phyloP scores from a whole-genome alignment of 23 tunicate genomes.

The Styela clava region DNA sequence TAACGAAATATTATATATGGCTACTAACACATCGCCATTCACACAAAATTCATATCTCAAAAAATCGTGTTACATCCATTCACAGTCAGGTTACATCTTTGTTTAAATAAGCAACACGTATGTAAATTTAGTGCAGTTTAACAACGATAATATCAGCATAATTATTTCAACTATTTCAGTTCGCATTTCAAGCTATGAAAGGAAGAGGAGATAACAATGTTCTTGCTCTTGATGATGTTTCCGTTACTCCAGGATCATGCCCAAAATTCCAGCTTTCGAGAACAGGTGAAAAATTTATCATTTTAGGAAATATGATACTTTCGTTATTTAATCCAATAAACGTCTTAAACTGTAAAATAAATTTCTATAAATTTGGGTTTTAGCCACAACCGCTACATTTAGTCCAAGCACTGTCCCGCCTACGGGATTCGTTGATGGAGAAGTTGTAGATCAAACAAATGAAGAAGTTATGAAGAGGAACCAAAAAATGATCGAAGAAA shows the following conservation, averaged over 20 bases:
- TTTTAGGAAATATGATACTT: background rate
- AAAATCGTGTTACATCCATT: no score
- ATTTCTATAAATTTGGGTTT: no score
- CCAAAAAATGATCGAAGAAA: background rate
- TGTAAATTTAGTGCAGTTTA: no score
- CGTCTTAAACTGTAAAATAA: background rate
- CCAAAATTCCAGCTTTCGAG: conserved; percentile 11
- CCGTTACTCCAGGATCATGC: conserved; percentile 32
- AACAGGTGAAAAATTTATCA: background rate
- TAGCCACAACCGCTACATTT: conserved; percentile 15
- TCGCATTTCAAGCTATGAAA: background rate
- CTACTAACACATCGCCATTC: no score
- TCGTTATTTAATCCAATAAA: background rate
- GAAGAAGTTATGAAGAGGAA: conserved; percentile 22
- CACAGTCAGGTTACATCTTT: no score
- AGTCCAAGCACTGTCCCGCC: background rate
- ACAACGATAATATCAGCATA: no score
- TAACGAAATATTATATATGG: no score
- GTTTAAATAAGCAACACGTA: no score
- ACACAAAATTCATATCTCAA: no score
- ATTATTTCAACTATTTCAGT: no score
- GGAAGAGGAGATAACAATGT: conserved; percentile 19
- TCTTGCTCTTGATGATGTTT: conserved; percentile 11
- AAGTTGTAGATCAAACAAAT: background rate
- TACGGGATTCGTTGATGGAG: background rate